Conservation (phyloP, 1,140 invertebrate species). For the Orius insidiosus region DNA sequence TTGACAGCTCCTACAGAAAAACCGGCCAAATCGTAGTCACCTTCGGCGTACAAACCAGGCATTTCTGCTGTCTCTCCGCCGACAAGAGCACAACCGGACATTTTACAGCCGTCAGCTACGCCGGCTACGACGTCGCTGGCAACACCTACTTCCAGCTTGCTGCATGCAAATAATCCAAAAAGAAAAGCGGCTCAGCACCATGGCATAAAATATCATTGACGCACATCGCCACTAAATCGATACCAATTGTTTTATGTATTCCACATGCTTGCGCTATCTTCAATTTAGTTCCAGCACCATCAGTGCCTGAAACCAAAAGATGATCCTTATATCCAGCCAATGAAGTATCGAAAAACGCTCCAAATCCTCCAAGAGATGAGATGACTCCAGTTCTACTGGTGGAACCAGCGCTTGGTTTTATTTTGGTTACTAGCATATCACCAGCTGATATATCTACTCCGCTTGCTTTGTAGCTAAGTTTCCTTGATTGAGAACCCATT, state of each 20-base stretch:
- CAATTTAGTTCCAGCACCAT: constrained; percentile 92
- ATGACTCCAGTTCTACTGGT: constrained; percentile 55
- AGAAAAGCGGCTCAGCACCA: constrained; percentile 87
- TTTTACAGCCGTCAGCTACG: constrained; percentile 68
- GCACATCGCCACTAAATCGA: constrained; percentile 95
- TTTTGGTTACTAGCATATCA: constrained; percentile 63
- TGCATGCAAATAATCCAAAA: constrained; percentile 91
- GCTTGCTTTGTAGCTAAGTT: constrained; percentile 74
- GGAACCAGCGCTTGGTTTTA: constrained; percentile 54
- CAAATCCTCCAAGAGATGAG: constrained; percentile 78
- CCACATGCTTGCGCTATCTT: constrained; percentile 72
- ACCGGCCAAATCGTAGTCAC: constrained; percentile 89
- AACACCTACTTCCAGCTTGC: constrained; percentile 55
- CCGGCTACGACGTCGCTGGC: constrained; percentile 66
- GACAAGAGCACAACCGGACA: constrained; percentile 74
- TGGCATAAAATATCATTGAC: constrained; percentile 92
- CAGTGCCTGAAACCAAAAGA: constrained; percentile 81
- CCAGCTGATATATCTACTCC: constrained; percentile 90
- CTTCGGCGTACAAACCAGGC: constrained; percentile 74
- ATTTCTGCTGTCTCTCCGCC: constrained; percentile 94
- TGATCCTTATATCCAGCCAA: constrained; percentile 54
- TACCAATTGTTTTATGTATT: constrained; percentile 71
- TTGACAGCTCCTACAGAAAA: constrained; percentile 89
- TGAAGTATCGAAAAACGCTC: constrained; percentile 72
- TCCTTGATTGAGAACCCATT: constrained; percentile 29